These are phyloP conservation scores for Cryptophagus acutangulus DNA, from an alignment of 2,888 invertebrate genomes.

Conservation along the genomic window DNA sequence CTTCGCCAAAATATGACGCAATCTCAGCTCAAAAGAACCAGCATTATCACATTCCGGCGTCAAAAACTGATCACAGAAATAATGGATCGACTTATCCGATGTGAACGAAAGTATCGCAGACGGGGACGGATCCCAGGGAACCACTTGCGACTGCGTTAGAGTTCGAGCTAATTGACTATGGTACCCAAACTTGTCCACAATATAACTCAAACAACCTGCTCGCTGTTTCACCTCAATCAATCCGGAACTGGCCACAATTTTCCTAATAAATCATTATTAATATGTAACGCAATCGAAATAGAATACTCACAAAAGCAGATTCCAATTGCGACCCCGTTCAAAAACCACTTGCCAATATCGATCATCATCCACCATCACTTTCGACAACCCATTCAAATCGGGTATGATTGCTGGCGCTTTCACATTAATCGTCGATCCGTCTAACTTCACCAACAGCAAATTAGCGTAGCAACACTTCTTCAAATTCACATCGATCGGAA, in stretches of 20 bases:
- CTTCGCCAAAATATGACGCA: constrained; percentile 59
- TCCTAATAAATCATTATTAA: constrained; percentile 46
- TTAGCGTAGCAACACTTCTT: constrained; percentile 79
- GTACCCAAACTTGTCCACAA: constrained; percentile 78
- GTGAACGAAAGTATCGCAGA: constrained; percentile 71
- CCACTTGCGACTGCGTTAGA: constrained; percentile 66
- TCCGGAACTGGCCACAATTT: constrained; percentile 62
- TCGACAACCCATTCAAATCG: constrained; percentile 66
- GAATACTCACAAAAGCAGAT: constrained; percentile 63
- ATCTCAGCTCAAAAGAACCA: constrained; percentile 47
- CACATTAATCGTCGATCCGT: constrained; percentile 46
- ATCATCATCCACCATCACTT: constrained; percentile 75
- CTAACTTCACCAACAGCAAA: constrained; percentile 56
- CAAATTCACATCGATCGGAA: constrained; percentile 80
- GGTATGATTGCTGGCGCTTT: constrained; percentile 84
- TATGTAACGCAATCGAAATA: constrained; percentile 3
- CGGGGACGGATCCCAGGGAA: constrained; percentile 63
- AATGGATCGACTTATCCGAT: constrained; percentile 64
- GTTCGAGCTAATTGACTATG: constrained; percentile 74
- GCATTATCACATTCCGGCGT: constrained; percentile 15
- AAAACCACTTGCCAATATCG: constrained; percentile 89
- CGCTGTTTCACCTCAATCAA: constrained; percentile 82
- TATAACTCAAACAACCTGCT: constrained; percentile 82
- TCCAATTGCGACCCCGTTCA: constrained; percentile 78
- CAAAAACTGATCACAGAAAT: constrained; percentile 67